Conservation (phyloP, 1,140 invertebrate genomes). For the Drosophila arawakana region DNA sequence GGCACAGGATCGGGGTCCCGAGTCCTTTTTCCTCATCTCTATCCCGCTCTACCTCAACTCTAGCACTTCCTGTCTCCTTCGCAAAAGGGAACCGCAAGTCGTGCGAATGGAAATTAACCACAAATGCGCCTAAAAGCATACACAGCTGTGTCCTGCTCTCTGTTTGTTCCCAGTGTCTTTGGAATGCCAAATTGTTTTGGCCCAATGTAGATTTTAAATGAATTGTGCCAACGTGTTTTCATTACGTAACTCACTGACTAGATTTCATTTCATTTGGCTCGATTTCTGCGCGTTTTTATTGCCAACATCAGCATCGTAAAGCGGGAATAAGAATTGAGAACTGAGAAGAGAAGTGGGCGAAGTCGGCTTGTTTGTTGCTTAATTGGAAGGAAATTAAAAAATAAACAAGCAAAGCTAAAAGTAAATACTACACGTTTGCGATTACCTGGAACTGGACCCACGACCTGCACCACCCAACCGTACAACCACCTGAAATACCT, state of each 20-base stretch:
- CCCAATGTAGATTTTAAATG: slow-evolving; percentile 52
- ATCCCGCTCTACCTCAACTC: too few relatives aligned
- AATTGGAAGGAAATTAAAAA: slow-evolving; percentile 83
- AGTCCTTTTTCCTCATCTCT: neutral
- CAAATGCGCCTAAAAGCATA: slow-evolving; percentile 60
- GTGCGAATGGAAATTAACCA: slow-evolving; percentile 59
- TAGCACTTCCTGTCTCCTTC: neutral
- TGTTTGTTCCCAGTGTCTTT: neutral
- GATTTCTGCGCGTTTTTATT: slow-evolving; percentile 43
- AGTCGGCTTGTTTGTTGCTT: slow-evolving; percentile 75
- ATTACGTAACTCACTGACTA: slow-evolving; percentile 62
- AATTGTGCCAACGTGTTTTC: slow-evolving; percentile 65
- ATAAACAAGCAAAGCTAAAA: slow-evolving; percentile 78
- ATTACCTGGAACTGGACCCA: slow-evolving; percentile 63
- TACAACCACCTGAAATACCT: slow-evolving; percentile 10
- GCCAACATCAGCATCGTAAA: slow-evolving; percentile 30
- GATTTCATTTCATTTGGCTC: slow-evolving; percentile 61
- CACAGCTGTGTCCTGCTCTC: slow-evolving; percentile 38
- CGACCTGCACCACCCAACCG: neutral
- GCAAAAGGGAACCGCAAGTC: slow-evolving; percentile 32
- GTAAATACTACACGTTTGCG: slow-evolving; percentile 78
- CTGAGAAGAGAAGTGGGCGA: neutral
- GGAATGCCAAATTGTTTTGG: slow-evolving; percentile 41
- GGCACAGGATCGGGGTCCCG: slow-evolving; percentile 18
- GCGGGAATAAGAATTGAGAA: too few relatives aligned